Base-by-base conservation (phyloP, 2,797 vertebrate genomes). In the Gadopsis bispinosus region DNA sequence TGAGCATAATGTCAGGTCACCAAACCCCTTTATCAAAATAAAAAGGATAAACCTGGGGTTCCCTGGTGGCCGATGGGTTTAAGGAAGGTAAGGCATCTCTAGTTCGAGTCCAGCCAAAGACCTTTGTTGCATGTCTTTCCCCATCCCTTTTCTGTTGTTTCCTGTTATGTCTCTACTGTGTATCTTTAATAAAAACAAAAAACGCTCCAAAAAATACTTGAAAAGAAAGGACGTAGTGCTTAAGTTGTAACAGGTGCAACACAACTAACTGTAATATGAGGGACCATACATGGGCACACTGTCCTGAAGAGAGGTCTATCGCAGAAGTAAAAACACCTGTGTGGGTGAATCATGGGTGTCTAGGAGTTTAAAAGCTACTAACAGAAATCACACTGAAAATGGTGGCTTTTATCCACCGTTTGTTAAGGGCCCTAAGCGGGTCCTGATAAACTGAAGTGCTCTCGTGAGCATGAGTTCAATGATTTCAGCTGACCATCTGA, bases 401-500 rank as follows among this genome's bases (percentile, higher is more conserved):
- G 0, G 12, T 43, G 63, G 2, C 33, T 59, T 43, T 12, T 41
- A 22, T 54, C 17, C 31, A 64, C 10, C 60, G 43, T 56, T 31
- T 51, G 22, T 50, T 17, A 56, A 66, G 33, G 10, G 68, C 69
- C 43, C 17, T 41, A 4, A 48, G 41, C 55, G 64, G 65, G 26
- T 22, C 22, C 43, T 55, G 61, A 51, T 55, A 0, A 14, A 53
- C 75, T 75, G 16, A 73, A 79, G 64, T n/a, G 37, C 73, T 74
- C 51, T 77, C 13, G 3, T 73, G 26, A 67, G 51, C 31, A 39
- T 8, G 4, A 69, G 69, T 50, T 73, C 68, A 71, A 45, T 22
- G 12, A 74, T 80, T 76, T 75, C 26, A 72, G 22, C 43, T 58
- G 48, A 78, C 53, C 61, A 37, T 55, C 22, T 19, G 1, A 55